Percentiles rank a stretch among this genome's conserved stretches.
Conservation (phyloP, 2,797 vertebrate genomes). For the Phylloscopus collybita region DNA sequence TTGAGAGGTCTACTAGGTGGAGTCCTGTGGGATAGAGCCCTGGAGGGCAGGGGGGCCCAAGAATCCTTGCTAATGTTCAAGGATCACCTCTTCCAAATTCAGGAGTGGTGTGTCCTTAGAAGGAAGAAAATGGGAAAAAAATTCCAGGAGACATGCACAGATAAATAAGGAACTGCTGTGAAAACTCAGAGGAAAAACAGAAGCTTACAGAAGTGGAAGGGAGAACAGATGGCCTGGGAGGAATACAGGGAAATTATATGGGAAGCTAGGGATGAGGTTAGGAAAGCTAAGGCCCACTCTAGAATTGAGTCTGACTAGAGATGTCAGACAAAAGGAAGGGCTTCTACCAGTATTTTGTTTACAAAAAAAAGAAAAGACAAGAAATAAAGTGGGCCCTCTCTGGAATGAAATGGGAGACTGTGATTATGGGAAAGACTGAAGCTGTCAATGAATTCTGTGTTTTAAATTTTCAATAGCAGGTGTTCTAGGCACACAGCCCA, state of each 20-base stretch:
- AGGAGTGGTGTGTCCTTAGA: too few species aligned
- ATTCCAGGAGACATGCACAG: too few species aligned
- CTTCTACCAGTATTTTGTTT: not conserved
- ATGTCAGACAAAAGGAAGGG: not conserved
- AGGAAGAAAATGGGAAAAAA: fast-evolving
- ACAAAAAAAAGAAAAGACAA: not conserved
- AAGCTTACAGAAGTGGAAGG: not conserved
- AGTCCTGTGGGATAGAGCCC: not conserved
- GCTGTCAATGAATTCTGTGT: not conserved
- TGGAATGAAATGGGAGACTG: not conserved
- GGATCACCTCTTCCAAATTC: not conserved
- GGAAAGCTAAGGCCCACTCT: not conserved
- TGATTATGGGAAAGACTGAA: not conserved
- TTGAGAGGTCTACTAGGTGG: not conserved
- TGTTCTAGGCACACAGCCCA: not conserved
- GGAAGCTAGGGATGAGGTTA: not conserved
- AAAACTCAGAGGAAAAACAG: not conserved
- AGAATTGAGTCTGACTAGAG: not conserved
- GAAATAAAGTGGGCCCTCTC: not conserved
- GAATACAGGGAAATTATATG: not conserved
- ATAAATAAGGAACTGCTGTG: not conserved
- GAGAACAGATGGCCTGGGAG: not conserved
- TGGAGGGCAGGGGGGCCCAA: not conserved
- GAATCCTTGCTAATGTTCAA: not conserved
- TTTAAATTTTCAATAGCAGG: not conserved